Evolutionary conservation across 2,888 invertebrate species (phyloP).

Genomic region (Lasioglossum figueresi): DNA sequence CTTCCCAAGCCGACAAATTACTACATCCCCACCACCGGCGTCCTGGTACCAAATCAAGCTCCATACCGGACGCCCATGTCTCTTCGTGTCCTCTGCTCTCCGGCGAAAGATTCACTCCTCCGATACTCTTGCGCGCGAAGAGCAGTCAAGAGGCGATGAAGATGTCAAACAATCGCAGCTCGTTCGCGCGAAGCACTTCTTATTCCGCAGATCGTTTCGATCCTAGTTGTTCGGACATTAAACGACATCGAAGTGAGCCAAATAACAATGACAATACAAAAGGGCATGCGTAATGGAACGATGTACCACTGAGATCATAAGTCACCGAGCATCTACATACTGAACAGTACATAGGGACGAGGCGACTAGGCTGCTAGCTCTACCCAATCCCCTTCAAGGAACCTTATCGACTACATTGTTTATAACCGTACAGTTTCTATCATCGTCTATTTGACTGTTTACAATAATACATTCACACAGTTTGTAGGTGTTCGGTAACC

Average conservation of each 20-base stretch:
- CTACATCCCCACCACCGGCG: constrained; percentile 78
- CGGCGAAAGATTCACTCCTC: constrained; percentile 41
- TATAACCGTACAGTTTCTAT: background rate
- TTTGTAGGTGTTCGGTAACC: background rate
- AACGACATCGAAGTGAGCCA: constrained; percentile 40
- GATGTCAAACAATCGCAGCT: constrained; percentile 48
- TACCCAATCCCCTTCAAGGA: background rate
- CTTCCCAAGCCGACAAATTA: constrained; percentile 83
- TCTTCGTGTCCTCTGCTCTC: constrained; percentile 51
- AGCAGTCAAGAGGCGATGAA: constrained; percentile 1
- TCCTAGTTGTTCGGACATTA: constrained; percentile 50
- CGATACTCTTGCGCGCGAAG: constrained; percentile 25
- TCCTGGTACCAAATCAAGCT: constrained; percentile 75
- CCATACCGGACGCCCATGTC: constrained; percentile 52
- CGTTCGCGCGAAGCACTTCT: constrained; percentile 19
- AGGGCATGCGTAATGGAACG: background rate
- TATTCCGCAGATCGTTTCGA: background rate
- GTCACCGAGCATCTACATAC: background rate
- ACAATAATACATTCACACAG: background rate
- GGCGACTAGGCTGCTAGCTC: background rate
- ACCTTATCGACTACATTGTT: background rate
- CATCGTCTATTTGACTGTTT: background rate
- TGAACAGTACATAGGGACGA: background rate
- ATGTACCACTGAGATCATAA: background rate
- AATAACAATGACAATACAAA: constrained; percentile 50